Conservation (phyloP, 2,113 vertebrate species). For the Tetrax tetrax region DNA sequence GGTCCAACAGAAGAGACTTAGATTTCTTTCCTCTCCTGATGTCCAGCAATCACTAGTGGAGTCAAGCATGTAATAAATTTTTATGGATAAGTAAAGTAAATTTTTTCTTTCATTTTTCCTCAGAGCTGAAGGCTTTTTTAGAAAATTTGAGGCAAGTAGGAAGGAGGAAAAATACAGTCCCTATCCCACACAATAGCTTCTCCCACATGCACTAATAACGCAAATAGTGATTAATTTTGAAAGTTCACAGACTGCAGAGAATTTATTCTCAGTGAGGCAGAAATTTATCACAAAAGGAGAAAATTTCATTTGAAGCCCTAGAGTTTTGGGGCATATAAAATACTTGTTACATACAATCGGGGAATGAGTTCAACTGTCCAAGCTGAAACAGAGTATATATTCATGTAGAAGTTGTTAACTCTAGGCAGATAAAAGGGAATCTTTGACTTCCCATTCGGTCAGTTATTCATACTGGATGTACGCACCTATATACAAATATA, state of each 20-base stretch:
- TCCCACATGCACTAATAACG: not conserved
- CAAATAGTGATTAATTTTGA: not conserved
- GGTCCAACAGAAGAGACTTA: not conserved
- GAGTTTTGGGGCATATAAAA: not conserved
- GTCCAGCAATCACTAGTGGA: not conserved
- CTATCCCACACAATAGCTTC: not conserved
- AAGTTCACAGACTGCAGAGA: not conserved
- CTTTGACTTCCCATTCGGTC: not conserved
- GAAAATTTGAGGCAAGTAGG: not conserved
- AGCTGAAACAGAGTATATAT: not conserved
- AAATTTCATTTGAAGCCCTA: not conserved
- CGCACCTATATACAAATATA: not conserved
- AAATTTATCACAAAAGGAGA: not conserved
- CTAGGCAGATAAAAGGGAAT: not conserved
- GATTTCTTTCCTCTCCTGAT: not conserved
- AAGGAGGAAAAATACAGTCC: not conserved
- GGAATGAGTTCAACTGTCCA: not conserved
- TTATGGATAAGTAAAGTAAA: not conserved
- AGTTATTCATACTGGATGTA: not conserved
- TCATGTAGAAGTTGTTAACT: not conserved
- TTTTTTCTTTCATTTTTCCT: not conserved
- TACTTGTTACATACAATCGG: not conserved
- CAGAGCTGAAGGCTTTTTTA: not conserved
- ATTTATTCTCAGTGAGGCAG: not conserved
- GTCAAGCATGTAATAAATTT: not conserved